Base-by-base conservation (phyloP, 2,888 invertebrate genomes). In the Slavum lentiscoides region DNA sequence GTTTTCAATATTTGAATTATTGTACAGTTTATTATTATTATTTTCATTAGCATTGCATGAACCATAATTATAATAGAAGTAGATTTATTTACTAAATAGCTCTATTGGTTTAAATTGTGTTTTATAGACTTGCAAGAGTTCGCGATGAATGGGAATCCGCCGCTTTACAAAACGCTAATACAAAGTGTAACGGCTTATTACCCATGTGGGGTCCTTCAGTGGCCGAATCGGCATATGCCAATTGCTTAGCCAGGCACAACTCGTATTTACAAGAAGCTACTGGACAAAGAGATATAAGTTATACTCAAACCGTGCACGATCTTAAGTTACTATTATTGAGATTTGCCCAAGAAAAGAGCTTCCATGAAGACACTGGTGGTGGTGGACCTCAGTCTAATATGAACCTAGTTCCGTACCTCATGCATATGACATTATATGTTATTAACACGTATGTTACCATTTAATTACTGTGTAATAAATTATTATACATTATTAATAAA, bases 91-190 rank as follows among this genome's bases (percentile, higher is more conserved):
- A 19, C 4, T 49, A 49, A 49, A 73, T 17, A 23, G 21, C 43
- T 73, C 17, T 43, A 66, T 49, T 66, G 13, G 13, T 72, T 30
- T 9, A 17, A 69, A 53, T 80, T 80, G 17, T 49, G 37, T 66
- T 72, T 83, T 66, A 37, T 82, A 89, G 89, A 81, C 87, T 90
- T 84, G 91, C 91, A 0, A 87, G 91, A 30, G 90, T 89, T 30
- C 90, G 98, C 82, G 97, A 98, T 85, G 98, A 98, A 87, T 98
- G 98, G 98, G 98, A 98, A 86, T 95, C 96, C 82, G 98, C 98
- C 0, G 96, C 97, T 8, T 88, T 99, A 64, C 98, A 98, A 88
- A 99, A 99, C 87, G 97, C 97, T 1, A 98, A 98, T 86, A 98
- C 98, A 0, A 93, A 94, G 84, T 98, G 98, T 88, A 99, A 99